Evolutionary conservation across 2,113 vertebrate genomes (phyloP), one percentile per base, ranked within the genome.

Genomic region (Centropus bengalensis): DNA sequence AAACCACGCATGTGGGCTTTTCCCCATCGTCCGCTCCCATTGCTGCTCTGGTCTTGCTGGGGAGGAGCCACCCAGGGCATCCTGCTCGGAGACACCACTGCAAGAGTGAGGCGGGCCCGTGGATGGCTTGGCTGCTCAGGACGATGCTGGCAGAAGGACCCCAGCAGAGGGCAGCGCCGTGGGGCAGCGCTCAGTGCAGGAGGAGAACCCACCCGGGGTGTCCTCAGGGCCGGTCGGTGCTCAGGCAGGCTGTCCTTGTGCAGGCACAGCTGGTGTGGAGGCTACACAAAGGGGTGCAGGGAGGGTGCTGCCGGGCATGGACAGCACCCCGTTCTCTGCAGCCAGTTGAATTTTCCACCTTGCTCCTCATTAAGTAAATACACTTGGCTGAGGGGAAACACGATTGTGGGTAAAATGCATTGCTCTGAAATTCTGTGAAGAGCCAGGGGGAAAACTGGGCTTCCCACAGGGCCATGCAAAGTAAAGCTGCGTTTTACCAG

Each of bases 21-120:
- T 36, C 21, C 49, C 44, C 2, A 4, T 1, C 2, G 0, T 21
- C 62, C 2, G 1, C 86, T 62, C 30, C n/a, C 26, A 0, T 6
- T 2, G 6, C 70, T 32, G 85, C 52, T 30, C 20, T 33, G 80
- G 18, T 59, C 21, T 45, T 2, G 0, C 40, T 8, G 60, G 23
- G 19, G 40, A 45, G 59, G 27, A 68, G 49, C 73, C 28, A 58
- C 62, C 7, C 4, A 49, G 40, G 52, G 77, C 59, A 0, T 21
- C 27, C 23, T 0, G 4, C 64, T 24, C 1, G 1, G 55, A 32
- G 36, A 1, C 66, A 47, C 13, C 3, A 4, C 28, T 4, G 0
- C 1, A 17, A 13, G 27, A 32, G 10, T 2, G 3, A 5, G 67
- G 30, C 66, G 30, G 33, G 30, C 4, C 16, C 2, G 5, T 33